Percentiles rank a stretch among this genome's conserved stretches.
Conservation (phyloP, 2,888 invertebrate species). For the Brachyptera risi region DNA sequence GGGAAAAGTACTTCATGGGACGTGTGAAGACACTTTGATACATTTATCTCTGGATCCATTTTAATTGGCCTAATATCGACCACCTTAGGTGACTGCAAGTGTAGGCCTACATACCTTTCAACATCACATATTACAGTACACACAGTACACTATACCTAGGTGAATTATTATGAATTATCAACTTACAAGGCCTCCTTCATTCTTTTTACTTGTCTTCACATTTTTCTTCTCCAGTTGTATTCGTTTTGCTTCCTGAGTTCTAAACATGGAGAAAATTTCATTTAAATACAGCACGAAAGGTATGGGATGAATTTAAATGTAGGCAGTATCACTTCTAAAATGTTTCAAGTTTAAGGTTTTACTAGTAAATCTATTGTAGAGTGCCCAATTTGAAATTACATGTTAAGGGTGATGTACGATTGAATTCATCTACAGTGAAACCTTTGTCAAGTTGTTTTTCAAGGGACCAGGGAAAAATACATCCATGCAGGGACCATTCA, state of each 20-base stretch:
- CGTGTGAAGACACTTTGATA: too few relatives aligned
- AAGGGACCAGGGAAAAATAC: too few relatives aligned
- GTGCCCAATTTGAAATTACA: not conserved
- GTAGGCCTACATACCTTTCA: too few relatives aligned
- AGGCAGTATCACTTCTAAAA: conserved; percentile 5
- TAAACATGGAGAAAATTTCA: conserved; percentile 41
- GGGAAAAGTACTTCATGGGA: too few relatives aligned
- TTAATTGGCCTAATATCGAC: too few relatives aligned
- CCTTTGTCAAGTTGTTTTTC: too few relatives aligned
- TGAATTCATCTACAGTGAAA: too few relatives aligned
- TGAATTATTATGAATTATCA: not conserved
- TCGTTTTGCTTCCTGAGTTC: conserved; percentile 58
- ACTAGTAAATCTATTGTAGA: not conserved
- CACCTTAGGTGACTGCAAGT: too few relatives aligned
- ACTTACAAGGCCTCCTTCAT: conserved; percentile 39
- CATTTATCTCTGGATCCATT: too few relatives aligned
- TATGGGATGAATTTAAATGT: not conserved
- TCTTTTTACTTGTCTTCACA: conserved; percentile 43
- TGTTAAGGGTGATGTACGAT: too few relatives aligned
- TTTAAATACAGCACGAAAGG: not conserved
- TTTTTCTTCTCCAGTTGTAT: conserved; percentile 53
- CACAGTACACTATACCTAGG: not conserved
- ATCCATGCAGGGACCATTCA: too few relatives aligned
- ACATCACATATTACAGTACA: not conserved
- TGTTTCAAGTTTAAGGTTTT: not conserved